Conservation (phyloP, 2,113 vertebrate genomes). For the Perognathus longimembris region DNA sequence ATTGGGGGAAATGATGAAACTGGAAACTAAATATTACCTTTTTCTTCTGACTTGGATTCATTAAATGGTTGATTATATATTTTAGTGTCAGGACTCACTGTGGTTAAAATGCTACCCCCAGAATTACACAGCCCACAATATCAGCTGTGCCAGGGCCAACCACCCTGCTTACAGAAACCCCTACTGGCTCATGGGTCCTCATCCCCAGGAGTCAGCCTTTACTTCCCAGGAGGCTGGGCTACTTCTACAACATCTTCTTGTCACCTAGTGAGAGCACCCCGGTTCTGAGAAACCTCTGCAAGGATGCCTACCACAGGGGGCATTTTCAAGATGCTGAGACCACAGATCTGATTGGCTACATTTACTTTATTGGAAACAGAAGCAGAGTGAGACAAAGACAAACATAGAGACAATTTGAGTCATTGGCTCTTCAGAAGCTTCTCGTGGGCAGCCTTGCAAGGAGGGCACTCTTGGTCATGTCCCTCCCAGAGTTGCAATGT, state of each 20-base stretch:
- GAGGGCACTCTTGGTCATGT: neutral
- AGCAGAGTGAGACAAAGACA: conserved; percentile 56
- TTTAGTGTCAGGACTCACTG: no score
- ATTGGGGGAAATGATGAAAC: no score
- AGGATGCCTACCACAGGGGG: neutral
- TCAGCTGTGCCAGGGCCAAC: neutral
- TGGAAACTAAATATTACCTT: no score
- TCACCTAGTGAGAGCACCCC: neutral
- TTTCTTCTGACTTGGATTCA: no score
- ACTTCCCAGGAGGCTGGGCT: neutral
- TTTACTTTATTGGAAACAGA: conserved; percentile 76
- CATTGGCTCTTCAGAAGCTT: neutral
- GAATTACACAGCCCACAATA: neutral
- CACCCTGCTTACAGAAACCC: neutral
- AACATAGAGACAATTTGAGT: neutral
- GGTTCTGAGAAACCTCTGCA: neutral
- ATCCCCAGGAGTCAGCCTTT: neutral
- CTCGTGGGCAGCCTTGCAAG: neutral
- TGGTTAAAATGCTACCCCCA: no score
- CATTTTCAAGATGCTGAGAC: conserved; percentile 51
- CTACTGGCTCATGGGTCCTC: neutral
- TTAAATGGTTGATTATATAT: no score
- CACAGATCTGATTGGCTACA: conserved; percentile 64
- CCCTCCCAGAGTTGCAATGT: neutral
- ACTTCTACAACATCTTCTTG: neutral